Evolutionary conservation across 92 coral and sea anemone genomes (phyloP).

Genomic region (Galaxea fascicularis): DNA sequence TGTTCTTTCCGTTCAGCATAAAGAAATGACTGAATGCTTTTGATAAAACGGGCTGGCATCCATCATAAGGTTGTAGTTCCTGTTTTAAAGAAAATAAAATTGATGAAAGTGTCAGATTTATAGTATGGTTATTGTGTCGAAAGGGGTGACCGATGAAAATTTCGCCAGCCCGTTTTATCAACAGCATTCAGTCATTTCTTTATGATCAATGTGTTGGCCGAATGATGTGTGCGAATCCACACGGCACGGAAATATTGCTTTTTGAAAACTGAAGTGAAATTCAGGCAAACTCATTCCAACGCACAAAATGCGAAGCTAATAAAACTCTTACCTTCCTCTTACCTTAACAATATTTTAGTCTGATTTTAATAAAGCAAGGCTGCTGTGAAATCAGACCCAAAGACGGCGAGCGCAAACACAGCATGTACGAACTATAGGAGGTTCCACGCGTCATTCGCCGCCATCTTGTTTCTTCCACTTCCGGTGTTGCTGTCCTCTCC

Average conservation of each 20-base stretch:
- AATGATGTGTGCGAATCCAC: neutral
- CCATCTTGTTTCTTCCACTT: neutral
- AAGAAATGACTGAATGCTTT: conserved; percentile 1
- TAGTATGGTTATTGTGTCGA: too few relatives aligned
- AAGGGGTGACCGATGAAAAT: neutral
- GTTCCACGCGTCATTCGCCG: neutral
- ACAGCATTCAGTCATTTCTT: too few relatives aligned
- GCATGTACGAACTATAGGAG: neutral
- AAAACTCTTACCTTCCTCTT: neutral
- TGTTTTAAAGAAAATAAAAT: neutral
- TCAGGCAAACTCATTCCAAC: neutral
- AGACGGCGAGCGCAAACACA: neutral
- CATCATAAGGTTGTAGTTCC: neutral
- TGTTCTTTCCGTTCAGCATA: neutral
- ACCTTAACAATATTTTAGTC: too few relatives aligned
- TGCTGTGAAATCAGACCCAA: neutral
- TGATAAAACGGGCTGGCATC: neutral
- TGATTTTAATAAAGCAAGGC: neutral
- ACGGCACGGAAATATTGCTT: neutral
- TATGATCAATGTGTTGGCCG: neutral
- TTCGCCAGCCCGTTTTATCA: neutral
- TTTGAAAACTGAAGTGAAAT: neutral
- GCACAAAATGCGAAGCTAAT: neutral
- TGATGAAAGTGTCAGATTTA: too few relatives aligned
- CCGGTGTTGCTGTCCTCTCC: neutral